Evolutionary conservation across 2,113 vertebrate species (phyloP), one percentile per base, ranked within the genome.

Genomic region (Nematolebias whitei): DNA sequence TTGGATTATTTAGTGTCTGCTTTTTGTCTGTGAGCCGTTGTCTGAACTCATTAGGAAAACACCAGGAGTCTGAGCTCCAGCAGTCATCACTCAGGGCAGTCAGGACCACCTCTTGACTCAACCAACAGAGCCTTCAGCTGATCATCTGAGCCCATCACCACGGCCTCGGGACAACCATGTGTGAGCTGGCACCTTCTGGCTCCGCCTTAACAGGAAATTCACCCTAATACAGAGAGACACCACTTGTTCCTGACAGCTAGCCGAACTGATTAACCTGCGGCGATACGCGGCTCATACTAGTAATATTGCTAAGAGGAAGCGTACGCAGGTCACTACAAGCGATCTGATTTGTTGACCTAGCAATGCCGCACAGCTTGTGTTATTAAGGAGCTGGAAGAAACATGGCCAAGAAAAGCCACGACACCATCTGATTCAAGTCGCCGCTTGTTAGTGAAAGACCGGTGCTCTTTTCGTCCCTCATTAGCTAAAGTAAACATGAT

Each of bases 61-160:
- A 79, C 75, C 71, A 61, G 82, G 79, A 84, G 82, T 64, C 57
- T 53, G 44, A 56, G 72, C 59, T 74, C 65, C 59, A 39, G 24
- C 84, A 80, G 77, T 61, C 79, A 71, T 87, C 89, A 86, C 85
- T 91, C 84, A 73, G 59, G 81, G 88, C 79, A 73, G 50, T 78
- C 65, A 71, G 67, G 61, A 85, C 85, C 88, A 88, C 80, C 80
- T 78, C 80, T n/a, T 84, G 85, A 85, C 83, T 90, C 87, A 82
- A 83, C 20, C 74, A 49, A 52, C 81, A 44, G 58, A 61, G 75
- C 89, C 82, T 54, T 74, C 78, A 78, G 90, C 86, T 63, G 74
- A 86, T 88, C 88, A 90, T 90, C 89, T 88, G 85, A 71, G 84
- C 76, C 88, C 81, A 49, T 71, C 82, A 8, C 73, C 69, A 11